Evolutionary conservation across 1,140 invertebrate species (phyloP).

Genomic region (Capitella teleta): DNA sequence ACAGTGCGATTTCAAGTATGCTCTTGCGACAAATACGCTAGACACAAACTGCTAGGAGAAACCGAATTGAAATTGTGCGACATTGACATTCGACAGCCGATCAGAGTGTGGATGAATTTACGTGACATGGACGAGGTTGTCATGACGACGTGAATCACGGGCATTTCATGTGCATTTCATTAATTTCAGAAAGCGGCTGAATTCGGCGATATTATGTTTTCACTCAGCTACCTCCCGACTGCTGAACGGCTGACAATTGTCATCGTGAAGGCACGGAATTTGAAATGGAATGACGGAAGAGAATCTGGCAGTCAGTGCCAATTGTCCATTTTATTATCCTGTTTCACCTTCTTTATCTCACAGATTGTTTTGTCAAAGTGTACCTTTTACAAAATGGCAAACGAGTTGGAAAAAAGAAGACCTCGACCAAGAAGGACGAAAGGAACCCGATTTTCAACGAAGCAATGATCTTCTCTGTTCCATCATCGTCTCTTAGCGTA

Average conservation of each 20-base stretch:
- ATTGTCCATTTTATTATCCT: not conserved
- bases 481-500: slow-evolving; percentile 54
- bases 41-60: slow-evolving; percentile 54
- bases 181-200: slow-evolving; percentile 14
- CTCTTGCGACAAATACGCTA: slow-evolving; percentile 50
- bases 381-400: slow-evolving; percentile 45
- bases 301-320: slow-evolving; percentile 19
- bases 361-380: slow-evolving; percentile 46
- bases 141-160: not conserved
- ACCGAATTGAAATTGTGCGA: slow-evolving; percentile 52
- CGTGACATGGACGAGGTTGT: slow-evolving; percentile 50
- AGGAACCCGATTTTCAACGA: slow-evolving; percentile 66
- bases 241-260: slow-evolving; percentile 73
- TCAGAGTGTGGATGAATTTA: slow-evolving; percentile 54
- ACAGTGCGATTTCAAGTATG: slow-evolving; percentile 52
- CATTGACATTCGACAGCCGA: slow-evolving; percentile 48
- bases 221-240: slow-evolving; percentile 72
- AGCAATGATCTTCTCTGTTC: slow-evolving; percentile 65
- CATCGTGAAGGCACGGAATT: slow-evolving; percentile 69
- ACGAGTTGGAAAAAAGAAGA: slow-evolving; percentile 35
- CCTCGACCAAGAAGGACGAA: slow-evolving; percentile 40
- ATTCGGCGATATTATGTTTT: slow-evolving; percentile 58
- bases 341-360: too few relatives aligned
- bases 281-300: slow-evolving; percentile 46
- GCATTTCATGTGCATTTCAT: not conserved